phyloP scores from a whole-genome alignment of 2,797 vertebrate species.

The Dromococcyx pavoninus region DNA sequence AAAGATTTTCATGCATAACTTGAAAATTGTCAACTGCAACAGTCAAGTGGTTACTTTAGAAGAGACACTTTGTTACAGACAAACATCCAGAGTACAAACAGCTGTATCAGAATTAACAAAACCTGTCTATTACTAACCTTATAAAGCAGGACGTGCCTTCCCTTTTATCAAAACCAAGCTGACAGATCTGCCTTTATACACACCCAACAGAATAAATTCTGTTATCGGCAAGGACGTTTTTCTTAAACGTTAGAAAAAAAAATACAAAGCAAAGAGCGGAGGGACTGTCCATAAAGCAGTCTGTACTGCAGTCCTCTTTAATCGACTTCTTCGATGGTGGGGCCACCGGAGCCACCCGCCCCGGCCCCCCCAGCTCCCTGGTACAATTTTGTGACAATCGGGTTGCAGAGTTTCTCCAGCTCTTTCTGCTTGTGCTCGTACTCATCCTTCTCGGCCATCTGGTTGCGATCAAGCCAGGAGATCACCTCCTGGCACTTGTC shows the following conservation, averaged over 20 bases:
- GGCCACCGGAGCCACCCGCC: slow-evolving; percentile 77
- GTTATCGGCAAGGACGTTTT: slow-evolving; percentile 66
- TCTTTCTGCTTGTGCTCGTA: slow-evolving; percentile 91
- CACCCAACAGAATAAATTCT: slow-evolving; percentile 69
- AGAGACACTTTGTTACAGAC: slow-evolving; percentile 61
- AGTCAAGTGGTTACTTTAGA: slow-evolving; percentile 52
- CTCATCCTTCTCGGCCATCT: slow-evolving; percentile 91
- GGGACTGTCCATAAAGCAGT: slow-evolving; percentile 64
- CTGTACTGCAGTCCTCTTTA: slow-evolving; percentile 64
- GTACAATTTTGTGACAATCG: slow-evolving; percentile 83
- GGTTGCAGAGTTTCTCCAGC: slow-evolving; percentile 88
- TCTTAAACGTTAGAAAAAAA: slow-evolving; percentile 65
- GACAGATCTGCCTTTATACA: slow-evolving; percentile 64
- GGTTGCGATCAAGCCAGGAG: slow-evolving; percentile 90
- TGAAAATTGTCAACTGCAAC: slow-evolving; percentile 67
- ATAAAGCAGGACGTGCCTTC: slow-evolving; percentile 63
- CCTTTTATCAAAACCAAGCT: slow-evolving; percentile 68
- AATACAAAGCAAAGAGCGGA: slow-evolving; percentile 11
- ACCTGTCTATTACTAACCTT: slow-evolving; percentile 68
- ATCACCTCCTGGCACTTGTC: slow-evolving; percentile 89
- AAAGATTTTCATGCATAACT: slow-evolving; percentile 68
- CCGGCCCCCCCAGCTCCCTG: slow-evolving; percentile 75
- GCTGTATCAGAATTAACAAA: slow-evolving; percentile 60
- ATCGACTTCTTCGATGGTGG: slow-evolving; percentile 91
- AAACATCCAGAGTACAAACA: slow-evolving; percentile 58